phyloP scores from a whole-genome alignment of 1,140 invertebrate species.

The Diorhabda elongata region DNA sequence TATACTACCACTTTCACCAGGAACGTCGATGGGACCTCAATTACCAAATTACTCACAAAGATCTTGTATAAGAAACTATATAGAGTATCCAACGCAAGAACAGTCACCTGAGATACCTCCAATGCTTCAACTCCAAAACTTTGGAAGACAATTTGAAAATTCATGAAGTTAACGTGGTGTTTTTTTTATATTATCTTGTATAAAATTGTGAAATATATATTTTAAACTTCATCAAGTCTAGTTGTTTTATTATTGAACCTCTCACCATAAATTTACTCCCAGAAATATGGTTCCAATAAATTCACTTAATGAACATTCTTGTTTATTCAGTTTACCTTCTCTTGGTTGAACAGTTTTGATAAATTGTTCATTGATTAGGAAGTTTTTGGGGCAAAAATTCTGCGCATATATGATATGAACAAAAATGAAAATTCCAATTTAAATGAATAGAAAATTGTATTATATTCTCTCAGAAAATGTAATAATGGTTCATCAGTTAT shows the following conservation, averaged over 20 bases:
- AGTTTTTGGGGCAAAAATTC: too few species aligned
- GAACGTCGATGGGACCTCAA: constrained; percentile 16
- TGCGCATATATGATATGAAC: too few species aligned
- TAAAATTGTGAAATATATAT: constrained; percentile 9
- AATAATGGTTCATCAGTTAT: too few species aligned
- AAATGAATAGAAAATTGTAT: too few species aligned
- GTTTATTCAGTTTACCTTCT: too few species aligned
- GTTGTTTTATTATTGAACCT: neutral
- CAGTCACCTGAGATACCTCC: constrained; percentile 37
- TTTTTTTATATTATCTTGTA: constrained; percentile 5
- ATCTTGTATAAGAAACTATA: constrained; percentile 33
- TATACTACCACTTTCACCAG: constrained; percentile 24
- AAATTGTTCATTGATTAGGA: too few species aligned
- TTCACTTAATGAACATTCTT: too few species aligned
- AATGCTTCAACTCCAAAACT: constrained; percentile 44
- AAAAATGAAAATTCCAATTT: too few species aligned
- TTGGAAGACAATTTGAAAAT: constrained; percentile 43
- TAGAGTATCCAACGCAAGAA: constrained; percentile 28
- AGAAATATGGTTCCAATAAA: neutral
- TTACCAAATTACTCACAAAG: constrained; percentile 14
- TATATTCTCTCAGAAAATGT: too few species aligned
- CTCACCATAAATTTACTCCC: neutral
- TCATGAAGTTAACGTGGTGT: constrained; percentile 24
- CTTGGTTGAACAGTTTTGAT: too few species aligned
- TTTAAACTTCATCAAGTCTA: neutral